These are phyloP conservation scores for Atrina japonica DNA, from an alignment of 2,888 invertebrate genomes.

Conservation along the genomic window DNA sequence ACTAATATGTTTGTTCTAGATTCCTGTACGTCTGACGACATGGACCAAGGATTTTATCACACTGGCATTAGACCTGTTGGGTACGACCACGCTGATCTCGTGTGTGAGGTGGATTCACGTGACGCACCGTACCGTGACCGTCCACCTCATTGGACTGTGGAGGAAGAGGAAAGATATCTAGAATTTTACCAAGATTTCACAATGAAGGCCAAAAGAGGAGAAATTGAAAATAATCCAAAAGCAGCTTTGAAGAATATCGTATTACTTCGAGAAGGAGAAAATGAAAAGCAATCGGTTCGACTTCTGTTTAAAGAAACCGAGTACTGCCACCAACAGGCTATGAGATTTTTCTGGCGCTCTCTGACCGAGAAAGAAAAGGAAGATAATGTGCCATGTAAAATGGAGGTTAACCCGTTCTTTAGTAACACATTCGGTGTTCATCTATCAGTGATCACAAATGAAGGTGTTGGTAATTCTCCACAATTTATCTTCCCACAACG, in stretches of 20 bases:
- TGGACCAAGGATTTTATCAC: constrained; percentile 13
- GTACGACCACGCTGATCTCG: constrained; percentile 29
- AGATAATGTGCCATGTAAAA: constrained; percentile 27
- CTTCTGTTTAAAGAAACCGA: constrained; percentile 20
- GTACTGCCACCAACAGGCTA: constrained; percentile 42
- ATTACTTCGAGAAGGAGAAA: constrained; percentile 22
- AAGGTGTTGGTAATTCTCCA: constrained; percentile 33
- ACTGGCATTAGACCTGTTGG: constrained; percentile 25
- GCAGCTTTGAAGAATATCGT: constrained; percentile 34
- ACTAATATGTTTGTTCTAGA: constrained; percentile 44
- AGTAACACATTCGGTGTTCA: constrained; percentile 46
- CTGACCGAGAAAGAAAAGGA: constrained; percentile 22
- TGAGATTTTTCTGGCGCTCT: constrained; percentile 42
- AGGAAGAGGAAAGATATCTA: constrained; percentile 4
- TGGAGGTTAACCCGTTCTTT: constrained; percentile 31
- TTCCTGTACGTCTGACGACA: constrained; percentile 21
- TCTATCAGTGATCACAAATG: constrained; percentile 41
- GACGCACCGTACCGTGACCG: constrained; percentile 3
- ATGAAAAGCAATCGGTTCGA: constrained; percentile 33
- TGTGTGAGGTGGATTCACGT: constrained; percentile 32
- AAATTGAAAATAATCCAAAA: constrained; percentile 43
- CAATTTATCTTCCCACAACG: constrained; percentile 42
- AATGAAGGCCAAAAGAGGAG: constrained; percentile 28
- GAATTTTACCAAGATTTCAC: constrained; percentile 10
- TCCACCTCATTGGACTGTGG: not conserved